phyloP scores from a whole-genome alignment of 2,888 invertebrate species.

The Chalcosyrphus nemorum region DNA sequence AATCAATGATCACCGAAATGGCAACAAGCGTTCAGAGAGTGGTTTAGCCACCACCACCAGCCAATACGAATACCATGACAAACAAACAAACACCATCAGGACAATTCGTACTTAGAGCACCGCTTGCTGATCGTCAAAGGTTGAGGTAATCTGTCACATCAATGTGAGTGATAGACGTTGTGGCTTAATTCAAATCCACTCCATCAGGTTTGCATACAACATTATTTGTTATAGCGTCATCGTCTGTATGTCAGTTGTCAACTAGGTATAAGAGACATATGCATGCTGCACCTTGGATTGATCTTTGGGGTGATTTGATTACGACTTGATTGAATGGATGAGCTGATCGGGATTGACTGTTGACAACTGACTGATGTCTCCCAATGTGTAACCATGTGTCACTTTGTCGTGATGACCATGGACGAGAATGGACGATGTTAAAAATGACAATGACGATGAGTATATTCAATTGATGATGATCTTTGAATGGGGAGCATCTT shows the following conservation, averaged over 20 bases:
- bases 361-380: slow-evolving; percentile 71
- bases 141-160: slow-evolving; percentile 68
- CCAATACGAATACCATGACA: slow-evolving; percentile 25
- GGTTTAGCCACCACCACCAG: slow-evolving; percentile 58
- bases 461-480: slow-evolving; percentile 38
- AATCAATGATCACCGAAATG: slow-evolving; percentile 73
- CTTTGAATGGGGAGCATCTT: slow-evolving; percentile 41
- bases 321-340: slow-evolving; percentile 68
- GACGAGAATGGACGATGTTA: slow-evolving; percentile 61
- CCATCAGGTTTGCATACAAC: slow-evolving; percentile 74
- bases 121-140: slow-evolving; percentile 24
- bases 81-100: slow-evolving; percentile 35
- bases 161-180: slow-evolving; percentile 74
- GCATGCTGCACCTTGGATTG: slow-evolving; percentile 70
- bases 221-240: slow-evolving; percentile 72
- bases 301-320: slow-evolving; percentile 68
- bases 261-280: slow-evolving; percentile 58
- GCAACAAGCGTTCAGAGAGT: slow-evolving; percentile 66
- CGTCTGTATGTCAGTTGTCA: slow-evolving; percentile 73
- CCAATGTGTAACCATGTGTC: slow-evolving; percentile 67
- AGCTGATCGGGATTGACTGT: slow-evolving; percentile 65
- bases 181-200: slow-evolving; percentile 73
- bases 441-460: slow-evolving; percentile 48
- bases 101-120: slow-evolving; percentile 18
- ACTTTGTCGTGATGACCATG: slow-evolving; percentile 47